Evolutionary conservation across 2,888 invertebrate genomes (phyloP).

Genomic region (Melinopterus prodromus): DNA sequence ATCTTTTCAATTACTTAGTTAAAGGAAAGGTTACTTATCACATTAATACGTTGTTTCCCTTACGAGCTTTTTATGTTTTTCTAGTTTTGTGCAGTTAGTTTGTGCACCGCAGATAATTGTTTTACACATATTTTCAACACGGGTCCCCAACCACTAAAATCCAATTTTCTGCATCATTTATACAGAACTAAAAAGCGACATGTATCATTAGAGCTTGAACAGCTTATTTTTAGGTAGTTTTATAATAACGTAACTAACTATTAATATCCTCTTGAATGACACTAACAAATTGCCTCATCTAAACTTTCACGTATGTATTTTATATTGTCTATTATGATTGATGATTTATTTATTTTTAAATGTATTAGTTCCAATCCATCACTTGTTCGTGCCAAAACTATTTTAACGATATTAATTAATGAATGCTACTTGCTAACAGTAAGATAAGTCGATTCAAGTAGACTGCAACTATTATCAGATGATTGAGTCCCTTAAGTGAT

Average conservation of each 20-base stretch:
- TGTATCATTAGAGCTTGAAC: not conserved
- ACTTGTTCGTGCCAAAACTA: not conserved
- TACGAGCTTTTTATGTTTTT: too few species aligned
- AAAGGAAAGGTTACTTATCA: too few species aligned
- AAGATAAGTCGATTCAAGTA: too few species aligned
- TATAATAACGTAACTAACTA: not conserved
- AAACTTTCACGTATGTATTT: not conserved
- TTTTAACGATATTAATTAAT: not conserved
- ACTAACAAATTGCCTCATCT: not conserved
- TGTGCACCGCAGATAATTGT: too few species aligned
- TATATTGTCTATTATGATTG: not conserved
- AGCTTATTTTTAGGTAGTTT: not conserved
- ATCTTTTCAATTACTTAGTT: too few species aligned
- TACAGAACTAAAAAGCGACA: not conserved
- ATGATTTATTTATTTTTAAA: not conserved
- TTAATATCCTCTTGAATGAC: not conserved
- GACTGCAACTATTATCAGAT: not conserved
- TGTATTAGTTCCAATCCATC: not conserved
- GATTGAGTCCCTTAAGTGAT: not conserved
- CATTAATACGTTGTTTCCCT: too few species aligned
- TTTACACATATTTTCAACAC: too few species aligned
- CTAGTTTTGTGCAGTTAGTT: too few species aligned
- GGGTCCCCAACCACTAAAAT: too few species aligned
- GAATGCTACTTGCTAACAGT: too few species aligned
- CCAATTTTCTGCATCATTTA: not conserved